Base-by-base conservation (phyloP, 1,140 invertebrate genomes). In the roundworm (Caenorhabditis elegans) region DNA sequence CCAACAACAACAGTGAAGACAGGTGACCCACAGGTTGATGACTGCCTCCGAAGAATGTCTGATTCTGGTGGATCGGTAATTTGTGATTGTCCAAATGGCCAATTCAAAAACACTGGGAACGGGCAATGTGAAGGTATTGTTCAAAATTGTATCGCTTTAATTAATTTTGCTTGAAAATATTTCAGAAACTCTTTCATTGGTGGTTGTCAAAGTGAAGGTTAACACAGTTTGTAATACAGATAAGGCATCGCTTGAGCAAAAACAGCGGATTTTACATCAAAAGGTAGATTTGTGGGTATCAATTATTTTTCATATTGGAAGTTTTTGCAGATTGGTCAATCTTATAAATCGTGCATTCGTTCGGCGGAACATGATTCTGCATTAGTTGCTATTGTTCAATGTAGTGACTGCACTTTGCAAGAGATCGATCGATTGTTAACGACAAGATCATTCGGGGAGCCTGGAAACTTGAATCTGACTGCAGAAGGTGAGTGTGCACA, bases 61-160 rank as follows among this genome's bases (percentile, higher is more conserved):
- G 60, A 70, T 22, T 10, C n/a, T 1, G 34, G 60, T 11, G 11
- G n/a, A 22, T 70, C n/a, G 15, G 60, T 70, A 11, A 34, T 70
- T 39, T 70, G 60, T 70, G 60, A 70, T 70, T 70, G 60, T 70
- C 60, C 60, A 10, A 70, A 70, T 8, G 60, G 60, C 1, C 60
- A 70, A 13, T 70, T 70, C 19, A 70, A n/a, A 70, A 70, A 31
- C n/a, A 43, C 19, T 4, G 34, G 17, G 22, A 70, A 13, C 5
- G 60, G 60, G 6, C 2, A 70, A 10, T 70, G 60, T 70, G 60
- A 70, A 70, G 60, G 60, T 70, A 22, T 43, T 22, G 31, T 39
- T 22, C 34, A 22, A 6, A 34, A 5, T 43, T 43, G 39, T 15
- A n/a, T n/a, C n/a, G n/a, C n/a, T n/a, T n/a, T n/a, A n/a, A n/a